These are phyloP conservation scores for Apamea sordens DNA, from an alignment of 2,888 invertebrate genomes.

Conservation along the genomic window DNA sequence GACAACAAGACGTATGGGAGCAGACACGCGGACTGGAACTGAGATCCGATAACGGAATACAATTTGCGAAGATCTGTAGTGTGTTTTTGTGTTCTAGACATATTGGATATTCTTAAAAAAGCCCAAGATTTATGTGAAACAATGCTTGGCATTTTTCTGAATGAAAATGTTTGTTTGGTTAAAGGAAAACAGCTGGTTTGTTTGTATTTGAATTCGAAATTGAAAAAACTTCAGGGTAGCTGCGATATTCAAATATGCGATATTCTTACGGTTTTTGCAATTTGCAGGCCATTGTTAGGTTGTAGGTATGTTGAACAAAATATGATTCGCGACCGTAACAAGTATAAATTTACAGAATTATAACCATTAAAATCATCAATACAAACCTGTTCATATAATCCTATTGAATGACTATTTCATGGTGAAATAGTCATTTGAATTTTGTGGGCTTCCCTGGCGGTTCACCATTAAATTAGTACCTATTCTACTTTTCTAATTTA, in stretches of 20 bases:
- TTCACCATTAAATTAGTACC: neutral
- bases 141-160: neutral
- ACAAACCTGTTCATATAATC: too few relatives aligned
- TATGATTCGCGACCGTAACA: too few relatives aligned
- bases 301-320: too few relatives aligned
- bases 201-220: neutral
- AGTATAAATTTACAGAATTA: too few relatives aligned
- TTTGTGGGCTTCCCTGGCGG: too few relatives aligned
- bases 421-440: too few relatives aligned
- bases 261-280: too few relatives aligned
- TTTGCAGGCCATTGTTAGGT: too few relatives aligned
- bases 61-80: slow-evolving; percentile 48
- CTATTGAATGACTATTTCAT: too few relatives aligned
- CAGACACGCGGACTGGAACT: slow-evolving; percentile 36
- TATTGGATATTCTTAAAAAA: neutral
- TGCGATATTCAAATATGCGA: too few relatives aligned
- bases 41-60: slow-evolving; percentile 47
- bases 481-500: neutral
- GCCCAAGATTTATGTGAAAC: neutral
- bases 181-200: neutral
- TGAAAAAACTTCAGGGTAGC: neutral
- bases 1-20: slow-evolving; percentile 35
- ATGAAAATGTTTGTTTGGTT: neutral
- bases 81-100: neutral
- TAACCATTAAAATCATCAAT: too few relatives aligned